phyloP scores from a whole-genome alignment of 1,140 invertebrate species.

The Hirudo medicinalis region DNA sequence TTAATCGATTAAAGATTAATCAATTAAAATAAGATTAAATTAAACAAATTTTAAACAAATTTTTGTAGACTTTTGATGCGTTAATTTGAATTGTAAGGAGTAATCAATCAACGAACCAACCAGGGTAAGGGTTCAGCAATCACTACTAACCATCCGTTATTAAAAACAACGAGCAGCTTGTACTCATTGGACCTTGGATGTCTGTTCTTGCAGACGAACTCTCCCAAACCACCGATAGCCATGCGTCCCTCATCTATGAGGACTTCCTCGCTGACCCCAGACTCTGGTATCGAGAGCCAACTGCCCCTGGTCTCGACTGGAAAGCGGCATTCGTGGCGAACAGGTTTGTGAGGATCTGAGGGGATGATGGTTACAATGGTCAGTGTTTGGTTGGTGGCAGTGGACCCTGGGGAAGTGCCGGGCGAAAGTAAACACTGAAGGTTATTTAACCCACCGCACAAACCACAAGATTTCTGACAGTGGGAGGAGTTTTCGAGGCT shows the following conservation, averaged over 20 bases:
- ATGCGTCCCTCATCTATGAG: background rate
- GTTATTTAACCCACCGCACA: background rate
- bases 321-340: background rate
- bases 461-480: no score
- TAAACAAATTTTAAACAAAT: no score
- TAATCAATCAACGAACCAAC: background rate
- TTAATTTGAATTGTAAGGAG: no score
- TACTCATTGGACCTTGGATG: background rate
- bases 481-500: no score
- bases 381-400: no score
- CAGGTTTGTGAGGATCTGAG: background rate
- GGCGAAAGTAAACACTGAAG: background rate
- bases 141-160: constrained; percentile 9
- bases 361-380: background rate
- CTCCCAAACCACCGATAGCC: background rate
- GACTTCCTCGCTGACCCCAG: background rate
- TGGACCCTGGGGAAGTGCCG: no score
- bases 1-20: no score
- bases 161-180: background rate
- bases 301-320: background rate
- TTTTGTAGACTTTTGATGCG: no score
- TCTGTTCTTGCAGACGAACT: background rate
- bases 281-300: background rate
- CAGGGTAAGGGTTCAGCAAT: background rate
- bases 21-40: no score